Base-by-base conservation (phyloP, 92 coral and sea anemone genomes). In the Epizoanthus rinbou region DNA sequence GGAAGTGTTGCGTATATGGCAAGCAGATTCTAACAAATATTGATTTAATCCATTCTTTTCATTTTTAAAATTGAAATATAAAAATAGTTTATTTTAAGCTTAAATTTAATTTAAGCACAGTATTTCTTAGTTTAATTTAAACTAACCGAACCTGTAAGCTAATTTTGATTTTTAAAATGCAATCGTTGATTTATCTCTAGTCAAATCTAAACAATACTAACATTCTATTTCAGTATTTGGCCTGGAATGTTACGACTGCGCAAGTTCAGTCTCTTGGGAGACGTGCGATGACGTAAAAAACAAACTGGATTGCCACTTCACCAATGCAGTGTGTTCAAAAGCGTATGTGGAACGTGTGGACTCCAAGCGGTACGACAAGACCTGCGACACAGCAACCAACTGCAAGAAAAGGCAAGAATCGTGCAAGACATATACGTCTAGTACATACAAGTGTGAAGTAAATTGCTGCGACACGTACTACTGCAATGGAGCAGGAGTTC, bases 191-290 rank as follows among this genome's bases (percentile, higher is more conserved):
- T 28, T 28, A 28, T 28, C 2, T 28, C 2, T 0, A 28, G 31
- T 28, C 31, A 0, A 28, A 28, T 28, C 31, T 28, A 28, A 28
- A 28, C 31, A n/a, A n/a, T 28, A 28, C 1, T 47, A 14, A 47
- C 18, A 15, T 33, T 16, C 4, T 17, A 4, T 69, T 47, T 71
- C 75, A 47, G 75, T 28, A 8, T 17, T 0, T 41, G 57, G 25
- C 14, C 33, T 71, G 33, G 17, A 9, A 3, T 71, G 75, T 71
- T 71, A 71, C 75, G 75, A 71, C 75, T 71, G 75, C 33, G 58
- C 75, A 71, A 71, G 75, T 16, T 71, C 75, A 1, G 75, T 17
- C 3, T 71, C 75, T 24, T 71, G 58, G 58, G 8, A 71, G 3
- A 43, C n/a, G 18, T 39, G 75, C 16, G 11, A 71, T 18, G 75